Evolutionary conservation across 2,797 vertebrate species (phyloP).

Genomic region (Gallinago nigripennis): DNA sequence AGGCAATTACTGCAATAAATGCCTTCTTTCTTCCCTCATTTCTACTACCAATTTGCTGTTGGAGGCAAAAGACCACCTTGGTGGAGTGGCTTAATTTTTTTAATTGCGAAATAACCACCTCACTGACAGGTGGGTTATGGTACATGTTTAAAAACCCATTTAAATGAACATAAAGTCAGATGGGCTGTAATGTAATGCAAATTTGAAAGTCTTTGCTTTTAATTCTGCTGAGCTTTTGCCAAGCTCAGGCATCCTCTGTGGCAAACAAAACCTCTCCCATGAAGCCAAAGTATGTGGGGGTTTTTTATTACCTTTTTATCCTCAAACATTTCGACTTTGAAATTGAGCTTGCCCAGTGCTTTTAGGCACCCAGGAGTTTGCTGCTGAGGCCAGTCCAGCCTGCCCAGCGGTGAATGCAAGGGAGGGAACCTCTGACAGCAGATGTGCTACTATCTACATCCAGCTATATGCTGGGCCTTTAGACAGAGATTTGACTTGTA

Average conservation of each 20-base stretch:
- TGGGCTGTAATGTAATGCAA: background rate
- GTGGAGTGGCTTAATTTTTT: background rate
- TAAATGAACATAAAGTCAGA: constrained; percentile 26
- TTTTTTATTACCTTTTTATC: background rate
- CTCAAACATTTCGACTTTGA: background rate
- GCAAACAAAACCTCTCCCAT: background rate
- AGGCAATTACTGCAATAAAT: constrained; percentile 41
- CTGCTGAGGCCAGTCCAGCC: background rate
- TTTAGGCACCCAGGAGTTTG: background rate
- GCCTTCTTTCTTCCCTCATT: constrained; percentile 6
- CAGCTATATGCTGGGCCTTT: background rate
- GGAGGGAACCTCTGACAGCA: background rate
- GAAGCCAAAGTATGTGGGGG: background rate
- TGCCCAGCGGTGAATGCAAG: background rate
- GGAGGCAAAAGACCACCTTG: background rate
- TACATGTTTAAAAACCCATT: background rate
- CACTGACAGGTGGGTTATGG: background rate
- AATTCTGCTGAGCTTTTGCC: constrained; percentile 10
- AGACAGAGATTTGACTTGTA: background rate
- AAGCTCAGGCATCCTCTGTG: background rate
- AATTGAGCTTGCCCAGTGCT: background rate
- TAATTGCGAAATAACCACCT: constrained; percentile 33
- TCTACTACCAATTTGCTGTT: background rate
- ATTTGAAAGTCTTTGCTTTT: background rate
- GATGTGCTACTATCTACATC: background rate